phyloP scores from a whole-genome alignment of 2,113 vertebrate species.

The Trogon melanurus region DNA sequence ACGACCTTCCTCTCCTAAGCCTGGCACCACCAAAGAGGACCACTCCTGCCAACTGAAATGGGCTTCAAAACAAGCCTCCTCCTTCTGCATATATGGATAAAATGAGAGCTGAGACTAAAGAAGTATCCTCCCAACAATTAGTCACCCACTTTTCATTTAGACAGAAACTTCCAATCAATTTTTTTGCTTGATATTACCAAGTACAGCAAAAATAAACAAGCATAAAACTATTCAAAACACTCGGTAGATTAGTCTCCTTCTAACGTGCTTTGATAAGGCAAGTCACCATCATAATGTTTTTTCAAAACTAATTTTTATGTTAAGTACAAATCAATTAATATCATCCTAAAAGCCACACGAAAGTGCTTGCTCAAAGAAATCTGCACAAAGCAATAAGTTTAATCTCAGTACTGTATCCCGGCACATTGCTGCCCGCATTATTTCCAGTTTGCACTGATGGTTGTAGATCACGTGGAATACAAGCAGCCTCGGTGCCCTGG shows the following conservation, averaged over 20 bases:
- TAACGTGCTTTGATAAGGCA: neutral
- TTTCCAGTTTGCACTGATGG: neutral
- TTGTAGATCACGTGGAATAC: neutral
- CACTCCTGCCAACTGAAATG: neutral
- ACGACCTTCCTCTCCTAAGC: neutral
- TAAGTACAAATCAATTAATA: neutral
- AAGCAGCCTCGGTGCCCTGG: neutral
- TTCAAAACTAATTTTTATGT: neutral
- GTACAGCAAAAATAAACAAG: constrained; percentile 49
- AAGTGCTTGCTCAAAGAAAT: neutral
- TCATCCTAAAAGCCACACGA: neutral
- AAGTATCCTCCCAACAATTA: constrained; percentile 37
- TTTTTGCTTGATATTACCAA: constrained; percentile 21
- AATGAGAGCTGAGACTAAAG: constrained; percentile 34
- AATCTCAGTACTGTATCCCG: neutral
- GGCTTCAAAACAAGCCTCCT: neutral
- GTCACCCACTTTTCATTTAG: constrained; percentile 51
- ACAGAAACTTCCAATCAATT: constrained; percentile 32
- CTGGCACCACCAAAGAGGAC: neutral
- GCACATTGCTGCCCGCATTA: neutral
- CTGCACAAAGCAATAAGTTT: neutral
- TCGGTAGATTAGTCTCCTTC: neutral
- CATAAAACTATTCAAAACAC: constrained; percentile 46
- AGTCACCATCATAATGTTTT: neutral
- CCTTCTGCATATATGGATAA: constrained; percentile 41